Percentiles rank a stretch among this genome's conserved stretches.
phyloP scores from a whole-genome alignment of 2,797 vertebrate species.

The Leucoraja ocellata region DNA sequence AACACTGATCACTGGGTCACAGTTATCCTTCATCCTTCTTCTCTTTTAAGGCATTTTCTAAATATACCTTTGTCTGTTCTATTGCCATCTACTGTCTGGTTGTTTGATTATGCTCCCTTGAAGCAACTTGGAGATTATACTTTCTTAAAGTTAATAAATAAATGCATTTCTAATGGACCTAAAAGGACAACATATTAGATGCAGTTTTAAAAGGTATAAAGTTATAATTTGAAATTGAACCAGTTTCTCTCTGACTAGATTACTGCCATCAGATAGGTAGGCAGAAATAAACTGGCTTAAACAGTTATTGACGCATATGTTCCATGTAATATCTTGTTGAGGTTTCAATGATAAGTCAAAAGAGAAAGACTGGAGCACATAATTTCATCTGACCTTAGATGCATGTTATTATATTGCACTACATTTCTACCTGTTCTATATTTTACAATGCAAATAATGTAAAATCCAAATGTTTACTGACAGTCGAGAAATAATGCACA shows the following conservation, averaged over 20 bases:
- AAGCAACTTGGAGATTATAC: not conserved
- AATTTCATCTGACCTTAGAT: not conserved
- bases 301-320: not conserved
- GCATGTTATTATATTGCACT: not conserved
- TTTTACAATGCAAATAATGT: not conserved
- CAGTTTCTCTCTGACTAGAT: not conserved
- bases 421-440: not conserved
- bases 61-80: not conserved
- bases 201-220: too few species aligned
- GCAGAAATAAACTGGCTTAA: not conserved
- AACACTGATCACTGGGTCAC: not conserved
- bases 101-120: not conserved
- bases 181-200: not conserved
- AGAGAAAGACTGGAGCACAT: not conserved
- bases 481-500: too few species aligned
- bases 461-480: conserved; percentile 2
- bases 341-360: not conserved
- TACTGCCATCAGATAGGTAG: not conserved
- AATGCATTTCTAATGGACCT: not conserved
- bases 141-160: not conserved
- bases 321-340: not conserved
- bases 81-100: not conserved
- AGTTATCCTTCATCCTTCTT: not conserved
- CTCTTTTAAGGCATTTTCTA: not conserved
- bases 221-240: not conserved